These are phyloP conservation scores for Perithous albicinctus DNA, from an alignment of 2,888 invertebrate species.

Conservation along the genomic window DNA sequence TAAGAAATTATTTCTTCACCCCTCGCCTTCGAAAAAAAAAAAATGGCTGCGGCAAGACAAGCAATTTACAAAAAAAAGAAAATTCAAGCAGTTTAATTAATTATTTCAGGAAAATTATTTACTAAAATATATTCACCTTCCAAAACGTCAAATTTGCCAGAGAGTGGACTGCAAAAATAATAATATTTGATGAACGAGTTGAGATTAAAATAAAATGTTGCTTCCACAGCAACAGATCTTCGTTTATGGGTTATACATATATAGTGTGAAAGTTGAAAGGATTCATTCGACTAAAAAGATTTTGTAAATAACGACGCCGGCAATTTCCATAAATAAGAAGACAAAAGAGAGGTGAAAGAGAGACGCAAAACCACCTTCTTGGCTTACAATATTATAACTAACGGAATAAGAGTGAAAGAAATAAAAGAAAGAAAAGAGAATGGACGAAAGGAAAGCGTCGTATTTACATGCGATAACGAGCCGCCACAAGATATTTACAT, in stretches of 20 bases:
- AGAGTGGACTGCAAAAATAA: background rate
- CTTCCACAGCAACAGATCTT: background rate
- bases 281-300: constrained; percentile 20
- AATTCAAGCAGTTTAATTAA: background rate
- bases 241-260: background rate
- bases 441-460: constrained; percentile 71
- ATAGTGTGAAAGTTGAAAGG: constrained; percentile 6
- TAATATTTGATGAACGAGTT: background rate
- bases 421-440: background rate
- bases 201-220: constrained; percentile 26
- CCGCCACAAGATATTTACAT: constrained; percentile 83
- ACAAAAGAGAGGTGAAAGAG: constrained; percentile 76
- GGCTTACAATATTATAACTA: constrained; percentile 26
- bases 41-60: background rate
- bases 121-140: background rate
- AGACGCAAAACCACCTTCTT: constrained; percentile 23
- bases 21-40: background rate
- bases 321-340: constrained; percentile 82
- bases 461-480: constrained; percentile 84
- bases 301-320: constrained; percentile 45
- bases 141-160: background rate
- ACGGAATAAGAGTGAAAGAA: constrained; percentile 16
- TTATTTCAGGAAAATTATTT: background rate
- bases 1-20: no score
- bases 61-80: background rate